Base-by-base conservation (phyloP, 2,797 vertebrate genomes). In the Argya squamiceps region DNA sequence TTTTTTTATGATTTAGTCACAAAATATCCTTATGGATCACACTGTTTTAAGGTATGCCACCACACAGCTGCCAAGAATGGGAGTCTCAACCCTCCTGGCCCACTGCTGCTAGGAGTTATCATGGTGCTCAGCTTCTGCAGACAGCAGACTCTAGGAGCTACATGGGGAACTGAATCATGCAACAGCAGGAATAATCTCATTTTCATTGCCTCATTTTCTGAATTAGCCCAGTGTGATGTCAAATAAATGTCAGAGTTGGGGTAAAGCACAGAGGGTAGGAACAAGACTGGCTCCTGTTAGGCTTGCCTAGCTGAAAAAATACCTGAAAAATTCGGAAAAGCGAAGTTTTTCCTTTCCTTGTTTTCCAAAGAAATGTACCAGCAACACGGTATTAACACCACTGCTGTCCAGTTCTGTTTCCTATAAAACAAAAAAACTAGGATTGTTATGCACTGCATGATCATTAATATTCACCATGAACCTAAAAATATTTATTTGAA, bases 331-430 rank as follows among this genome's bases (percentile, higher is more conserved):
- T 73, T 99, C 98, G 43, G 97, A 98, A 97, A 99, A 99, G 91
- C 97, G 98, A 93, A 99, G 97, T 93, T 99, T 99, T 43, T 98
- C 98, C 58, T 98, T 96, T 96, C 99, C 99, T 94, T 91, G 98
- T 96, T 96, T 98, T 11, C 99, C 99, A 95, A 99, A 99, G 97
- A 99, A 99, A 97, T 97, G 98, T 29, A 99, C 98, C 97, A 99
- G 98, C 91, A 99, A 98, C 12, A 99, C 98, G 3, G 99, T 99
- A 96, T 98, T 98, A 89, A 98, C 98, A 56, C 78, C 98, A 47
- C 77, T 84, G 94, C 96, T 97, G 84, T 99, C 98, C 29, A 97
- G 92, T 55, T 88, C 89, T 86, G 97, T 34, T 39, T 80, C 98
- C 99, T 99, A 95, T 30, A 93, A 96, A 96, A 81, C 23, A 92